Conservation (phyloP, 1,140 invertebrate genomes). For the Scylla paramamosain region DNA sequence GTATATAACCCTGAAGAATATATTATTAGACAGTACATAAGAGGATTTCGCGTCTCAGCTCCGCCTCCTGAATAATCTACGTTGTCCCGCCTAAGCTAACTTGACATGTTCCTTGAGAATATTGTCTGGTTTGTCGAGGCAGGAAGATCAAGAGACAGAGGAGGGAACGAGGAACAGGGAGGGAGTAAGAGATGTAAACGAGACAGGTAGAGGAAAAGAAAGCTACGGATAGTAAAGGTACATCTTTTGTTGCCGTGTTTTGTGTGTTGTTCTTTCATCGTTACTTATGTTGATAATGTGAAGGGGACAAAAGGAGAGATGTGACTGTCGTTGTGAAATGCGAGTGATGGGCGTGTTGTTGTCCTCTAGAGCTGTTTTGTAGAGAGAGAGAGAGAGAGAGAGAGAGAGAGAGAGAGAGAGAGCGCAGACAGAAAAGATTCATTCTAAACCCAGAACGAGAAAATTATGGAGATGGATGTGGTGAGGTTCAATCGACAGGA, state of each 20-base stretch:
- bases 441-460: background rate
- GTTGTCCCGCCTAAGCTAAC: background rate
- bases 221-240: background rate
- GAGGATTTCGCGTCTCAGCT: background rate
- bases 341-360: too few species aligned
- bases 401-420: background rate
- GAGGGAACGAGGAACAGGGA: background rate
- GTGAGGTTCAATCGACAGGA: background rate
- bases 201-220: background rate
- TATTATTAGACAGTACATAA: too few species aligned
- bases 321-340: background rate
- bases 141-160: background rate
- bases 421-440: background rate
- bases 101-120: background rate
- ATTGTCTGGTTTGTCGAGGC: background rate
- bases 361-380: background rate
- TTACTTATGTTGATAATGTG: background rate
- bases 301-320: background rate
- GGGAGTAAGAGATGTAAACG: background rate
- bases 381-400: slow-evolving; percentile 6
- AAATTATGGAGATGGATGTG: slow-evolving; percentile 14
- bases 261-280: background rate
- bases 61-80: background rate
- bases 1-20: too few species aligned
- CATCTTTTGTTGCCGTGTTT: background rate